Conservation (phyloP, 2,888 invertebrate species). For the Netelia virgata region DNA sequence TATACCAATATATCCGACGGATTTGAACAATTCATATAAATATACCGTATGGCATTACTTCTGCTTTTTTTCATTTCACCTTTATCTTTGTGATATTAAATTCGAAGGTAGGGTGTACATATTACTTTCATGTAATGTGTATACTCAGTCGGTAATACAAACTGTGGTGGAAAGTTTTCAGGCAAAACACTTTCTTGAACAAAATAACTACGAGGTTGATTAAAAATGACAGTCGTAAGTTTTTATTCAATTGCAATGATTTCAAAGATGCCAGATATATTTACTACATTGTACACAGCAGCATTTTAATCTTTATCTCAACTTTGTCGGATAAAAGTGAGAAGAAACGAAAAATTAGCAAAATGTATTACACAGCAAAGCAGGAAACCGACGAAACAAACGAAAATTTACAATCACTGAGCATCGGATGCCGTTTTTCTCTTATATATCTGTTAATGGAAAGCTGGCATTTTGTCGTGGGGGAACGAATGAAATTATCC, state of each 20-base stretch:
- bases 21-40: background rate
- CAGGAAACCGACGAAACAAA: conserved; percentile 10
- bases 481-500: conserved; percentile 10
- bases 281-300: conserved; percentile 48
- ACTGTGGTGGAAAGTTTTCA: no score
- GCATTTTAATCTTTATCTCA: conserved; percentile 38
- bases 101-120: no score
- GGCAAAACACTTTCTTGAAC: no score
- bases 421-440: conserved; percentile 7
- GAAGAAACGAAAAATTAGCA: conserved; percentile 33
- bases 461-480: background rate
- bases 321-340: background rate
- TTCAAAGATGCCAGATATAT: conserved; percentile 26
- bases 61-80: background rate
- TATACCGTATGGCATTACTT: background rate
- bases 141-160: no score
- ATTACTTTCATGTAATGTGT: no score
- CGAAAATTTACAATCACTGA: conserved; percentile 33
- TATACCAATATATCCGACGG: background rate
- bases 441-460: background rate
- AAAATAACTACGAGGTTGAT: background rate
- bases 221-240: conserved; percentile 36
- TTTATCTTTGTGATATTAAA: background rate
- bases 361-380: conserved; percentile 27
- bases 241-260: conserved; percentile 28